A percentile compares a stretch with the other conserved stretches of the same genome.
Evolutionary conservation across 1,140 invertebrate species (phyloP).

Genomic region (Leptinotarsa lineolata): DNA sequence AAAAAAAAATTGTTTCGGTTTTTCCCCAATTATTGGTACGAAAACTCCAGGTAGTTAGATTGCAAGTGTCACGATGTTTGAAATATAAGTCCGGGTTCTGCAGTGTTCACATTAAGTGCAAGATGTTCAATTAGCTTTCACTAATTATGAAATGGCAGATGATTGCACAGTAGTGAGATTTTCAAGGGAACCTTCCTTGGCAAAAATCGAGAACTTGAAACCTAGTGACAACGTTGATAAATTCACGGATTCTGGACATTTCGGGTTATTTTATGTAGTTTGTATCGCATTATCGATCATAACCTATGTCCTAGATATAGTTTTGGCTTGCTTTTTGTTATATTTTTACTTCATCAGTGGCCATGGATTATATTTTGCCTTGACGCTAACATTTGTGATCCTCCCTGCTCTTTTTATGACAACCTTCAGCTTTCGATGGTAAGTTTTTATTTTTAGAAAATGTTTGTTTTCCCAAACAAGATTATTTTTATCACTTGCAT

Average conservation of each 20-base stretch:
- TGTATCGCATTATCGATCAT: conserved; percentile 55
- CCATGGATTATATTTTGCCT: conserved; percentile 55
- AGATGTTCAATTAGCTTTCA: neutral
- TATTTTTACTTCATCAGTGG: conserved; percentile 55
- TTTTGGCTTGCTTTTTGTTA: conserved; percentile 55
- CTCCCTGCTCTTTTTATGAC: conserved; percentile 57
- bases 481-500: too few species aligned
- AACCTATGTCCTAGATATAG: conserved; percentile 57
- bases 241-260: conserved; percentile 47
- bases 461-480: neutral
- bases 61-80: too few species aligned
- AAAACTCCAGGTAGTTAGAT: too few species aligned
- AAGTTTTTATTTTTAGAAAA: conserved; percentile 38
- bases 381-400: conserved; percentile 57
- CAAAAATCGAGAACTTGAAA: conserved; percentile 52
- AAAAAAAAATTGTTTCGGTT: too few species aligned
- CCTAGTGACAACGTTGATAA: conserved; percentile 47
- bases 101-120: neutral
- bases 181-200: conserved; percentile 51
- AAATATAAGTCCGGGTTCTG: too few species aligned
- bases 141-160: conserved; percentile 46
- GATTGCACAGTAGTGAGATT: conserved; percentile 54
- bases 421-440: conserved; percentile 58
- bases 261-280: conserved; percentile 52
- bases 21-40: too few species aligned